phyloP scores from a whole-genome alignment of 2,888 invertebrate genomes.

The Macrophya alboannulata region DNA sequence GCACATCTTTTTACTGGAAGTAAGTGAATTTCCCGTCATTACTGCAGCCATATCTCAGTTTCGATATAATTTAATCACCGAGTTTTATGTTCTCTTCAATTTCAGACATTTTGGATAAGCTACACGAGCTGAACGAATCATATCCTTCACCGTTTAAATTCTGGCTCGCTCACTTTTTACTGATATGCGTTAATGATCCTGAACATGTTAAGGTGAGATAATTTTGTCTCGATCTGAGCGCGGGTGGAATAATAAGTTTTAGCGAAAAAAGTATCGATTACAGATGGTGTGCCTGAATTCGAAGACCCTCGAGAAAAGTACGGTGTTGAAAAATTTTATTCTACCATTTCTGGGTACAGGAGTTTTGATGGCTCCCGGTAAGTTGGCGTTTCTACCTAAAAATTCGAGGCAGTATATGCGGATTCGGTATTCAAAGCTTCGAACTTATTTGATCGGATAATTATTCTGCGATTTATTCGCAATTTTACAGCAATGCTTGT shows the following conservation, averaged over 20 bases:
- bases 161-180: conserved; percentile 65
- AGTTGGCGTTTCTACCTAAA: conserved; percentile 35
- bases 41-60: background rate
- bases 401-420: background rate
- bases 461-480: background rate
- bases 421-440: background rate
- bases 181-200: conserved; percentile 65
- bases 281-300: background rate
- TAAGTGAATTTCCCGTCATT: background rate
- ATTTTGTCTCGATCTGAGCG: background rate
- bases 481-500: too few relatives aligned
- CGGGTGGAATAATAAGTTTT: background rate
- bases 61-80: too few relatives aligned
- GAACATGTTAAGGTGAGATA: conserved; percentile 67
- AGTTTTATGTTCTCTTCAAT: background rate
- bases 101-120: conserved; percentile 66
- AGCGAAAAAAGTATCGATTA: background rate
- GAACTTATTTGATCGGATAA: background rate
- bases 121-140: conserved; percentile 59
- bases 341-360: conserved; percentile 67
- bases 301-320: background rate
- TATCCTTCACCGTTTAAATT: conserved; percentile 67
- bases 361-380: conserved; percentile 69
- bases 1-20: background rate
- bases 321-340: background rate